Evolutionary conservation across 1,140 invertebrate species (phyloP).

Genomic region (Amyelois transitella): DNA sequence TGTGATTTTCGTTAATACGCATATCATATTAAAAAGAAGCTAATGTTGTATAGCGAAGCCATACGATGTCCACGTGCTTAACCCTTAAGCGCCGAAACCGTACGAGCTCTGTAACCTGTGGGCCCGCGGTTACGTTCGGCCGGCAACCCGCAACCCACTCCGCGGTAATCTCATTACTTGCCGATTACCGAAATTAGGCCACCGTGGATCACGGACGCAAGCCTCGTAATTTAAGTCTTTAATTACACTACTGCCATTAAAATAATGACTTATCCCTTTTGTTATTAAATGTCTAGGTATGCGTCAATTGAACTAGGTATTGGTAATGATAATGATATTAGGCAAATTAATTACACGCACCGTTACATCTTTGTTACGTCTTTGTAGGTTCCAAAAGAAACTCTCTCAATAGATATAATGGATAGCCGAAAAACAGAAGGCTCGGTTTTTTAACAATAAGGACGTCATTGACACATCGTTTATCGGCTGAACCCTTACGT

Average conservation of each 20-base stretch:
- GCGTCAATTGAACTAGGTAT: neutral
- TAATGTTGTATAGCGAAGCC: slow-evolving; percentile 28
- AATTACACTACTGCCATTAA: neutral
- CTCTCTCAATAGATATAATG: neutral
- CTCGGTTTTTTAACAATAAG: slow-evolving; percentile 25
- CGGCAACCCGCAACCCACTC: neutral
- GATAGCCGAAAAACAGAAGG: slow-evolving; percentile 14
- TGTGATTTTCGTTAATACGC: too few relatives aligned
- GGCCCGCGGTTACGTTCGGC: slow-evolving; percentile 17
- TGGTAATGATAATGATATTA: neutral
- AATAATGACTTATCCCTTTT: neutral
- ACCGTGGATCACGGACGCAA: slow-evolving; percentile 3
- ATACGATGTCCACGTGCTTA: slow-evolving; percentile 38
- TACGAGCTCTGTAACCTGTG: slow-evolving; percentile 55
- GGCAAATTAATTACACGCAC: too few relatives aligned
- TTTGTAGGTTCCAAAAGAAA: too few relatives aligned
- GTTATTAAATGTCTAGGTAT: neutral
- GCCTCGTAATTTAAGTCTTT: neutral
- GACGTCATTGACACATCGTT: slow-evolving; percentile 31
- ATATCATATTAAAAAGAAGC: neutral
- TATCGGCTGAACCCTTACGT: slow-evolving; percentile 46
- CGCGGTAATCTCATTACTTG: slow-evolving; percentile 55
- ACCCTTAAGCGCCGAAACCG: slow-evolving; percentile 65
- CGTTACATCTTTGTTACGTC: too few relatives aligned
- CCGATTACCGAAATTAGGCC: slow-evolving; percentile 35